Evolutionary conservation across 2,888 invertebrate species (phyloP), one percentile per base, ranked within the genome.

Genomic region (Cephonodes hylas): DNA sequence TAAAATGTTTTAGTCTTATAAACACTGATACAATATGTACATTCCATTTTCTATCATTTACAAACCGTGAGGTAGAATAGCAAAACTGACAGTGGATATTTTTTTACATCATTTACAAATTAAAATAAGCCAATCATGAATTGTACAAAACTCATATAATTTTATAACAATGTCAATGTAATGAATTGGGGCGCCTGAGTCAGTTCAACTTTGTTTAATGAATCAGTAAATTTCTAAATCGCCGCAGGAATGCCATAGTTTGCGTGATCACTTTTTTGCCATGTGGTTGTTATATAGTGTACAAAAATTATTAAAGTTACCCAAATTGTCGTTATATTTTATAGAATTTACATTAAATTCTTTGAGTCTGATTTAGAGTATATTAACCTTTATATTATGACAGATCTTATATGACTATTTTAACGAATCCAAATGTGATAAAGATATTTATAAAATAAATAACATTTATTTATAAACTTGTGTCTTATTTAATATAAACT

Each of bases 331-430:
- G 75, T 78, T 76, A 70, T 81, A 79, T 79, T 83, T 77, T 81
- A 80, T 80, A 83, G 84, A 86, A 86, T 88, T 88, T 89, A 89
- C 89, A 88, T 89, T 87, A 85, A 89, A 89, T 89, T 90, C 88
- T 87, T 84, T 83, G 85, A 90, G 89, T 90, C 89, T 90, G 89
- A 89, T 77, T 88, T 88, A 89, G 85, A 74, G 75, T 86, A 80
- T 77, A 76, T 79, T 80, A 85, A 78, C 77, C 80, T 85, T 83
- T 80, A 80, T 80, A 83, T 81, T 80, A 80, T 80, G 80, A 86
- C 83, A 86, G 77, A 88, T 85, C 84, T 81, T 86, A 72, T 69
- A 77, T 75, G 77, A 75, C 76, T 82, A 79, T 83, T 73, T 83
- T 84, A 77, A 76, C 73, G 67, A 84, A 83, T 85, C 77, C 77